A percentile compares a stretch with the other conserved stretches of the same genome.
phyloP scores from a whole-genome alignment of 2,888 invertebrate genomes.

The Cryptocheilus praepositus region DNA sequence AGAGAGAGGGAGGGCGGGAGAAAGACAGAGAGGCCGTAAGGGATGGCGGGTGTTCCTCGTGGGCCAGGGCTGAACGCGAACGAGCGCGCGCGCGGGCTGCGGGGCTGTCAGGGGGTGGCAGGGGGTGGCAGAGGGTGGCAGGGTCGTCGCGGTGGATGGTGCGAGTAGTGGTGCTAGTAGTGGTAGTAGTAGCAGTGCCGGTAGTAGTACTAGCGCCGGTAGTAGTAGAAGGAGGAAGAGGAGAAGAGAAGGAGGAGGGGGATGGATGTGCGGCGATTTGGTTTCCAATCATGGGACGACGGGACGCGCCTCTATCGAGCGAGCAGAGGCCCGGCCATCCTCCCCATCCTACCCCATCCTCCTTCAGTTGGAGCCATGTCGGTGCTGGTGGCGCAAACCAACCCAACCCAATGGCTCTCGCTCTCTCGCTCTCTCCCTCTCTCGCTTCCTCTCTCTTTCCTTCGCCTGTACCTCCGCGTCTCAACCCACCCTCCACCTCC shows the following conservation, averaged over 20 bases:
- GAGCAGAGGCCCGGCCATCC: conserved; percentile 73
- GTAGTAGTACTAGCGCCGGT: conserved; percentile 17
- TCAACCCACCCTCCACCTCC: conserved; percentile 43
- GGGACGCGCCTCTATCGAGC: conserved; percentile 75
- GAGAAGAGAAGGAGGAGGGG: conserved; percentile 55
- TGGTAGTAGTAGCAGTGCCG: conserved; percentile 34
- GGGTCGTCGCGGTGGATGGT: conserved; percentile 24
- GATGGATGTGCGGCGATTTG: conserved; percentile 75
- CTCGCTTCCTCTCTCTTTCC: conserved; percentile 45
- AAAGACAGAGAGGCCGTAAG: conserved; percentile 14
- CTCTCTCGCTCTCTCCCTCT: conserved; percentile 44
- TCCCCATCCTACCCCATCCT: conserved; percentile 62
- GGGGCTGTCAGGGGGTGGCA: conserved; percentile 27
- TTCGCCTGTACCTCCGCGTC: conserved; percentile 57
- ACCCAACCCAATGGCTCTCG: conserved; percentile 59
- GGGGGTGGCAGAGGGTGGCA: conserved; percentile 35
- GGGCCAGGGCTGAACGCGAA: conserved; percentile 24
- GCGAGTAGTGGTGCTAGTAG: neutral
- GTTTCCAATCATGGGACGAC: conserved; percentile 75
- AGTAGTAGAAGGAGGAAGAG: conserved; percentile 33
- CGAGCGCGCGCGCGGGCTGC: neutral
- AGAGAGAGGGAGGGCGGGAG: conserved; percentile 37
- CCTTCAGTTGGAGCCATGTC: conserved; percentile 68
- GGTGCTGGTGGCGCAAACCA: conserved; percentile 68
- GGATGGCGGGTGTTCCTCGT: conserved; percentile 42